Base-by-base conservation (phyloP, 2,113 vertebrate genomes). In the Passer domesticus region DNA sequence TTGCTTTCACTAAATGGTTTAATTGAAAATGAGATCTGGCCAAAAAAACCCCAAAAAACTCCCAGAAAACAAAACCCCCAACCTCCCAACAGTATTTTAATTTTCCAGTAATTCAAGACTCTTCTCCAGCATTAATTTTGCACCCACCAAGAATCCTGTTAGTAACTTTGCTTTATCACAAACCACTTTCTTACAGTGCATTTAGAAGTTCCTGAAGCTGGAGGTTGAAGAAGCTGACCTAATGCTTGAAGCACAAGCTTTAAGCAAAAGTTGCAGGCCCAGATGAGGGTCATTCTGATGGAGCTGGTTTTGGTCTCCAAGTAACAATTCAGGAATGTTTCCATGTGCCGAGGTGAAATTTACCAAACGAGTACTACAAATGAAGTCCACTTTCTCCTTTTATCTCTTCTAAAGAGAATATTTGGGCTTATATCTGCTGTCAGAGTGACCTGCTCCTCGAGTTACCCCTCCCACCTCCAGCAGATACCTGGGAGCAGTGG, bases 1-100 rank as follows among this genome's bases (percentile, higher is more conserved):
- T 21, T 94, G 37, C 41, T 90, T 95, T 88, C 90, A 37, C 20
- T 67, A 83, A 80, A 33, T 52, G 10, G 46, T 63, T 90, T 90
- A 64, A 91, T 37, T 91, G 84, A 59, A 92, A 76, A 58, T 27
- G 41, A 50, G 69, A 83, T 49, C 64, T 18, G 22, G 31, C 18
- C 6, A 59, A 58, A 74, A 33, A 52, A 44, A 33, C 4, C 3
- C 9, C 16, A 49, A 50, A 39, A 84, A 13, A 15, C 7, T n/a
- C 8, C 8, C 27, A 50, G 46, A 62, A 15, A 33, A 9, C 7
- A 22, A 79, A 69, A 21, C 7, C 25, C 20, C 9, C 30, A 83
- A 30, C 24, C 7, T 72, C 33, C 62, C n/a, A 94, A n/a, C 11
- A 43, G 13, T 39, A 30, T 11, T 76, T 87, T 86, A 0, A 2